These are phyloP conservation scores for Callinectes sapidus DNA, from an alignment of 2,888 invertebrate genomes.

Conservation along the genomic window DNA sequence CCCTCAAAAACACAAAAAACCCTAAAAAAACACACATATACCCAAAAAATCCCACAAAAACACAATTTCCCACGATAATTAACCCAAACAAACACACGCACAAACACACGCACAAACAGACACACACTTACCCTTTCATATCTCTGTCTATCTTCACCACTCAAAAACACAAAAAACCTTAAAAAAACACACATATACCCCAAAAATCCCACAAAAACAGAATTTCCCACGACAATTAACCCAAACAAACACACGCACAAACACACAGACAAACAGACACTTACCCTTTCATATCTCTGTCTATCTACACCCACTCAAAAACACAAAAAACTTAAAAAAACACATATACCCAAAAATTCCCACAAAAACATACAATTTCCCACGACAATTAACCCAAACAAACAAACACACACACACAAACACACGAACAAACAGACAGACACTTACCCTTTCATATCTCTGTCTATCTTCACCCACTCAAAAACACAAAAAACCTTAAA, in stretches of 20 bases:
- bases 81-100: constrained; percentile 18
- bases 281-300: constrained; percentile 93
- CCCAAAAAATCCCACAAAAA: no score
- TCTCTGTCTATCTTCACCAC: no score
- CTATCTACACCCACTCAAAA: no score
- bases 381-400: no score
- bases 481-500: background rate
- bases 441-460: background rate
- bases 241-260: background rate
- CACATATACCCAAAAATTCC: no score
- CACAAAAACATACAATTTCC: no score
- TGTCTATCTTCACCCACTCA: background rate
- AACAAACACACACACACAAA: constrained; percentile 39
- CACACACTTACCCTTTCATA: background rate
- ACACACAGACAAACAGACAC: constrained; percentile 1
- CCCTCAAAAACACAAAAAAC: background rate
- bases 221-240: no score
- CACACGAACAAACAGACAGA: background rate
- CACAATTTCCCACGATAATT: background rate
- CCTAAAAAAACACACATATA: background rate
- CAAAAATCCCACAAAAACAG: no score
- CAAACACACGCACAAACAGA: constrained; percentile 38
- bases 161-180: no score
- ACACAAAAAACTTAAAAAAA: no score
- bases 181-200: background rate